Base-by-base conservation (phyloP, 1,140 invertebrate species). In the Alviniconcha marisindica region DNA sequence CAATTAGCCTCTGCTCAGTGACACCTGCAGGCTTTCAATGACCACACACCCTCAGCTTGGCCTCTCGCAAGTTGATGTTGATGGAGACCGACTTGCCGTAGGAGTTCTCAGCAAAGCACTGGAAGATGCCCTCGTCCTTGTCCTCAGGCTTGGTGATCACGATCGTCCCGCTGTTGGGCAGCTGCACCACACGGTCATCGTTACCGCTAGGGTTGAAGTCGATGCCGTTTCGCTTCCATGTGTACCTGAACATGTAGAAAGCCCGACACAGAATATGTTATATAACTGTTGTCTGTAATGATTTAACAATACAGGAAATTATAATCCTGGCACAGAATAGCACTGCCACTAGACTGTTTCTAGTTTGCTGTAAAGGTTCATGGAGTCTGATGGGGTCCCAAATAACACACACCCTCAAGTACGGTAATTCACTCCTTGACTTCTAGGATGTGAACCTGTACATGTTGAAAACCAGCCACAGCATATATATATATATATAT, bases 161-260 rank as follows among this genome's bases (percentile, higher is more conserved):
- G 18, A 99, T 93, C 0, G 98, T 98, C 81, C 98, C 98, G 86
- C 97, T 94, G 1, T 97, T 97, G 0, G 97, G 96, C 87, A 98
- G 97, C 91, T 98, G 97, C 1, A 96, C 96, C 91, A 99, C 98
- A 86, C 98, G 95, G 87, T 98, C 96, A 90, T 98, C 97, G 73
- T 91, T 87, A 83, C 90, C 89, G 63, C 87, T 88, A 5, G 89
- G 88, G 73, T 97, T 95, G 88, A 95, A 99, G 21, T 96, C 94
- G 87, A 98, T 97, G 76, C 98, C 98, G 94, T 99, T 99, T 93
- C 99, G 99, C 78, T 97, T 96, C 98, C 98, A 99, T 88, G 95
- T 94, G 93, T 99, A 99, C n/a, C 74, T 81, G 42, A n/a, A 77
- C n/a, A 51, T n/a, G 33, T 21, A 77, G 2, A 54, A 51, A 33